Base-by-base conservation (phyloP, 1,140 invertebrate genomes). In the Cydia amplana region DNA sequence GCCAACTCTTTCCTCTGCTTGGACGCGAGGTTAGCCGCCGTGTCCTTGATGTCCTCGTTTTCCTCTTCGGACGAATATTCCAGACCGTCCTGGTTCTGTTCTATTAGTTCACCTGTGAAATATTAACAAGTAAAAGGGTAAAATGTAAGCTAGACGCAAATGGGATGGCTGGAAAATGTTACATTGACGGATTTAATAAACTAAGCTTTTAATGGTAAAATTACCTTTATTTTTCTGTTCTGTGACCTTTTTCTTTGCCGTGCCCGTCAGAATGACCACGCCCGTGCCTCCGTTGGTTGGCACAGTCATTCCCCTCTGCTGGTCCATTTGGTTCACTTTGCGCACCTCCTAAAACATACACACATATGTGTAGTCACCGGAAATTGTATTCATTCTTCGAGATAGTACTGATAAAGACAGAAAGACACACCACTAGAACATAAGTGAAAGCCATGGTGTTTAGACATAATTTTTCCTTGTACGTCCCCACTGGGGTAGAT, bases 11-110 rank as follows among this genome's bases (percentile, higher is more conserved):
- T 97, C 79, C 96, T 97, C 85, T 97, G 97, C 87, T 98, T 97
- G 76, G 96, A 97, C 3, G 97, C 96, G 46, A 98, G 95, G 80
- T 96, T 97, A 25, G 96, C 96, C 65, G 98, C 98, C 0, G 97
- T 97, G 80, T 97, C 96, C 78, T 98, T 98, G 67, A 99, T 94
- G 89, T 99, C 98, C 89, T 99, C 98, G 43, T 96, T 95, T 91
- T 99, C 98, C 92, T 99, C 98, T 93, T 99, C 98, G 25, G 98
- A 99, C 0, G 98, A 99, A 94, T 99, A 99, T 93, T 99, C 98
- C 75, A 99, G 93, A 20, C 97, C 98, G 93, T 99, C 98, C 93
- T 98, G 97, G 93, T 99, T 99, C 87, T 99, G 98, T 90, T 99
- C 98, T 84, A 99, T 99, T 0, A 99, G 91, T 93, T 99, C 98